Conservation (phyloP, 2,797 vertebrate genomes). For the Gymnoscopelus microlampas region DNA sequence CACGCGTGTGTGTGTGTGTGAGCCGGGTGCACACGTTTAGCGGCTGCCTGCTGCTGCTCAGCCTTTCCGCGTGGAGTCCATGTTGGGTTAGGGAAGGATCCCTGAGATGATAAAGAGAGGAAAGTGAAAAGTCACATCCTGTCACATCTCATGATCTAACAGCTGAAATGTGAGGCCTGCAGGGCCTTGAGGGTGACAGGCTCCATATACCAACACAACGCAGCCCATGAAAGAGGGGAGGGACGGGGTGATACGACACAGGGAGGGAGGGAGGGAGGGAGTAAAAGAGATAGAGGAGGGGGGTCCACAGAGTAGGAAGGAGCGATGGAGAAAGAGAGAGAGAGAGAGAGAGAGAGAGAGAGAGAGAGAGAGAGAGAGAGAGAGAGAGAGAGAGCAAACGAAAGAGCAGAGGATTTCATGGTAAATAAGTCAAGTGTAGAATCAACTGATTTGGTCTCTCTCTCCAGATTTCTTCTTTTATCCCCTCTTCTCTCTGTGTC, state of each 20-base stretch:
- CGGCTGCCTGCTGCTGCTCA: conserved; percentile 16
- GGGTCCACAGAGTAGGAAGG: background rate
- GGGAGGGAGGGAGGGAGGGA: conserved; percentile 32
- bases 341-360: conserved; percentile 11
- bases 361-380: conserved; percentile 29
- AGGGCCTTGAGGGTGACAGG: conserved; percentile 77
- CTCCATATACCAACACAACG: conserved; percentile 69
- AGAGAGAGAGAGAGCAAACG: conserved; percentile 25
- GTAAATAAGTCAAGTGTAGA: conserved; percentile 68
- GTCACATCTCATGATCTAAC: conserved; percentile 77
- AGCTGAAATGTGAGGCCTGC: conserved; percentile 76
- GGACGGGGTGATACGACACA: conserved; percentile 21
- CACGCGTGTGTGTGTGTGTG: background rate
- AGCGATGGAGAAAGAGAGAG: background rate
- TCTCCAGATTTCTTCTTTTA: background rate
- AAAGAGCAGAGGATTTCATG: conserved; percentile 42
- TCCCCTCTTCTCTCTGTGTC: conserved; percentile 9
- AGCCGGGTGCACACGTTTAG: no score
- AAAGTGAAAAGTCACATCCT: conserved; percentile 80
- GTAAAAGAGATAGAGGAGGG: conserved; percentile 8
- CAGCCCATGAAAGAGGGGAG: conserved; percentile 51
- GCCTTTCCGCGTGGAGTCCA: conserved; percentile 48
- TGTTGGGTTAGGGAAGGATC: conserved; percentile 59
- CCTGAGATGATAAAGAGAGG: conserved; percentile 80
- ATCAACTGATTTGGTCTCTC: conserved; percentile 60